Base-by-base conservation (phyloP, 2,888 invertebrate species). In the Ormyrus nitidulus region DNA sequence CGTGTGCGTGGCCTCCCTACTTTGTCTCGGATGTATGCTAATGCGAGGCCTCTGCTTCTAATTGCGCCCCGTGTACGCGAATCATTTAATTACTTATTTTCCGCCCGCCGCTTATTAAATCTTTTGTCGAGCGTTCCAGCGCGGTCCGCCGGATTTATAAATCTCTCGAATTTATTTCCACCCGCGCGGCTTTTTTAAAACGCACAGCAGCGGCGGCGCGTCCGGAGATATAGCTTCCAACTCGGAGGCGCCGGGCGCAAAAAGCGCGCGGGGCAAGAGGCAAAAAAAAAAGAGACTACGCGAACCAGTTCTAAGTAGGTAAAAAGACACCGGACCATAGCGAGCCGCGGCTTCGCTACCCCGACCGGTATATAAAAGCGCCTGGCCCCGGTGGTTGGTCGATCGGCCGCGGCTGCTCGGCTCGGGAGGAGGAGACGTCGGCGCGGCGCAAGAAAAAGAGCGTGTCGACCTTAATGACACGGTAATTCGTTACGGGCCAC, bases 401-500 rank as follows among this genome's bases (percentile, higher is more conserved):
- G n/a, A 9, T 34, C 34, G 58, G 19, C 7, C 1, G 13, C 56
- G 51, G 61, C 53, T 13, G 54, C 66, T 44, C 19, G 10, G 34
- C 0, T 9, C 48, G 49, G n/a, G 51, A 13, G 64, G 13, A 48
- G 34, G 34, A 34, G 34, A 34, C 34, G 34, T 34, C 34, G 34
- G 34, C 34, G 51, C 34, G 9, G 79, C 34, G 9, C 11, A 62
- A 68, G 74, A 77, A 79, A 78, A 81, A 82, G 77, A 80, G 78
- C 82, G 77, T 82, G 83, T 81, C 76, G 83, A 79, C 80, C 83
- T 82, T 81, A 83, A 81, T 83, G 83, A 84, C 84, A 84, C 85
- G 85, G 85, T 83, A 86, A 87, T 89, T 88, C 85, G 86, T 85
- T 84, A 86, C 85, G 86, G 84, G 85, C 83, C 85, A 86, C 84